These are phyloP conservation scores for Carollia perspicillata DNA, from an alignment of 2,113 vertebrate genomes.

Conservation along the genomic window DNA sequence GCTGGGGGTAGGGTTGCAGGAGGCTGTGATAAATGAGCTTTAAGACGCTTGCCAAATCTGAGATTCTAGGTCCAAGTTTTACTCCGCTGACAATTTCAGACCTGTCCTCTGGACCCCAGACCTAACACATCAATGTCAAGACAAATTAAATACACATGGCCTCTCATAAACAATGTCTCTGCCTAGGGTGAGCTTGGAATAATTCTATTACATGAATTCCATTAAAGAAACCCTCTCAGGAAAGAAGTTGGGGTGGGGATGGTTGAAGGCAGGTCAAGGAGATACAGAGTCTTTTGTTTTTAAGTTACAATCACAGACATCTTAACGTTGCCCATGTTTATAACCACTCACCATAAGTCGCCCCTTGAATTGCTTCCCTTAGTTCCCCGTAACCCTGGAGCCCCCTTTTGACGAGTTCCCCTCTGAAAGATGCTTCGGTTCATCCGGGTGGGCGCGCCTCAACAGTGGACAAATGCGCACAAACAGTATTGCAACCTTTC, in stretches of 20 bases:
- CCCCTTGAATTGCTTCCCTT: background rate
- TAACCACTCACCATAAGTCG: background rate
- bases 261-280: background rate
- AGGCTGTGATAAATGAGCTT: background rate
- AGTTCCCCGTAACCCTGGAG: background rate
- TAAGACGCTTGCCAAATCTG: background rate
- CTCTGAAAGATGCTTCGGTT: background rate
- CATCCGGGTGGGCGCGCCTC: background rate
- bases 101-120: background rate
- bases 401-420: background rate
- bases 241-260: background rate
- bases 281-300: background rate
- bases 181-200: background rate
- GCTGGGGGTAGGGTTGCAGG: accelerated
- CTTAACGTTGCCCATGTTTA: background rate
- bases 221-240: background rate
- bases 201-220: background rate
- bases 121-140: background rate
- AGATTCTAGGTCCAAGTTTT: background rate
- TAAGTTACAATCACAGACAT: background rate
- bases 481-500: accelerated
- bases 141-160: background rate
- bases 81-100: background rate
- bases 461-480: background rate
- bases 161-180: background rate